phyloP scores from a whole-genome alignment of 2,113 vertebrate genomes.

The Tachysurus fulvidraco region DNA sequence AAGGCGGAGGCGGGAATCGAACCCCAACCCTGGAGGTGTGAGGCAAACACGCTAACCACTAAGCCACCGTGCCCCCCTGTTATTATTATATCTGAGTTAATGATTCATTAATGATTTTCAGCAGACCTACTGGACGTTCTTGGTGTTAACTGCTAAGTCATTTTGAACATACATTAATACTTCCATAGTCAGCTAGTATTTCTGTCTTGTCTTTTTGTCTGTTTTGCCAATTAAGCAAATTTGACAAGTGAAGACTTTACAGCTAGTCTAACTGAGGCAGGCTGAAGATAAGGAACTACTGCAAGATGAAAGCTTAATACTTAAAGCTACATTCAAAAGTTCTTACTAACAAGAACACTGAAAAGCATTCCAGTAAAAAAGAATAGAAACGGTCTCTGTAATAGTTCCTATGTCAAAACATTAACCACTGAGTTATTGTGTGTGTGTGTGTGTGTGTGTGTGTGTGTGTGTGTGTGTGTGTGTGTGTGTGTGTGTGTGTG shows the following conservation, averaged over 20 bases:
- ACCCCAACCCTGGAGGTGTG: too few relatives aligned
- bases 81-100: background rate
- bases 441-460: background rate
- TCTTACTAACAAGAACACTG: background rate
- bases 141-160: background rate
- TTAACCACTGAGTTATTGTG: too few relatives aligned
- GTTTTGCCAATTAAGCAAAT: background rate
- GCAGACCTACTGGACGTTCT: background rate
- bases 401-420: background rate
- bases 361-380: background rate
- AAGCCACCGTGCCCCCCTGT: too few relatives aligned
- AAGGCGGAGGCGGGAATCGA: too few relatives aligned
- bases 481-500: constrained; percentile 5
- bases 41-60: too few relatives aligned
- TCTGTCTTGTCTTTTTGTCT: background rate
- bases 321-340: background rate
- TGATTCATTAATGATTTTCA: background rate
- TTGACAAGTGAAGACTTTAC: background rate
- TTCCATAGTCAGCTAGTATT: background rate
- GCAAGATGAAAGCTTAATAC: background rate
- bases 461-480: constrained; percentile 11
- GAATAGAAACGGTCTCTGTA: background rate
- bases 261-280: background rate
- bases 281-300: background rate
- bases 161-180: background rate